Conservation (phyloP, 2,888 invertebrate species). For the Scaptomyza caliginosa region DNA sequence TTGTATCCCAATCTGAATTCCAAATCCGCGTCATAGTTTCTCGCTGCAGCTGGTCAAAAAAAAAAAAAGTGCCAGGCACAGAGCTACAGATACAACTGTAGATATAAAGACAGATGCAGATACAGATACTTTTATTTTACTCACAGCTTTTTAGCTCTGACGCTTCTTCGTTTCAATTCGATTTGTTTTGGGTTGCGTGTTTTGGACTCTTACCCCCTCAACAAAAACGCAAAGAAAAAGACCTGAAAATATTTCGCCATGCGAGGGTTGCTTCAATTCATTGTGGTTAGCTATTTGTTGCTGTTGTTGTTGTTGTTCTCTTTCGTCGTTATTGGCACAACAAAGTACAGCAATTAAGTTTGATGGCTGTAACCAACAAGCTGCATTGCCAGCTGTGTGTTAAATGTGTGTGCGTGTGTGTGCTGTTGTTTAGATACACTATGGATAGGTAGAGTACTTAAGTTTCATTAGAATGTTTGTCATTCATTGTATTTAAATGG, state of each 20-base stretch:
- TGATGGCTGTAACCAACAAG: conserved; percentile 55
- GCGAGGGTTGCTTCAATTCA: conserved; percentile 64
- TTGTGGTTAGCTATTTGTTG: conserved; percentile 42
- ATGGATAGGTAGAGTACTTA: neutral
- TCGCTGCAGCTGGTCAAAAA: conserved; percentile 53
- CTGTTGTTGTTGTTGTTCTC: conserved; percentile 30
- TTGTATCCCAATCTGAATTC: conserved; percentile 5
- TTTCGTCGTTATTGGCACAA: conserved; percentile 70
- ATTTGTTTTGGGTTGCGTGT: conserved; percentile 60
- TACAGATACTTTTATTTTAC: conserved; percentile 13
- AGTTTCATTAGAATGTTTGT: conserved; percentile 1
- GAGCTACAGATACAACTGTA: conserved; percentile 10
- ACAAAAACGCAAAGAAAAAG: too few relatives aligned
- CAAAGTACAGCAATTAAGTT: conserved; percentile 70
- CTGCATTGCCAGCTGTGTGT: conserved; percentile 41
- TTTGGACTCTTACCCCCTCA: conserved; percentile 24
- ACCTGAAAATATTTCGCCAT: conserved; percentile 27
- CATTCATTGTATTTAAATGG: too few relatives aligned
- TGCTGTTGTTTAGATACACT: conserved; percentile 21
- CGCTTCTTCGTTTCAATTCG: conserved; percentile 24
- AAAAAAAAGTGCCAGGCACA: conserved; percentile 17
- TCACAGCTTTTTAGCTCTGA: conserved; percentile 31
- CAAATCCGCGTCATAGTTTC: conserved; percentile 22
- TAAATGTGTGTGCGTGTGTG: conserved; percentile 31
- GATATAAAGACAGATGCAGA: conserved; percentile 19